Base-by-base conservation (phyloP, 2,797 vertebrate species). In the Eulemur rubriventer region DNA sequence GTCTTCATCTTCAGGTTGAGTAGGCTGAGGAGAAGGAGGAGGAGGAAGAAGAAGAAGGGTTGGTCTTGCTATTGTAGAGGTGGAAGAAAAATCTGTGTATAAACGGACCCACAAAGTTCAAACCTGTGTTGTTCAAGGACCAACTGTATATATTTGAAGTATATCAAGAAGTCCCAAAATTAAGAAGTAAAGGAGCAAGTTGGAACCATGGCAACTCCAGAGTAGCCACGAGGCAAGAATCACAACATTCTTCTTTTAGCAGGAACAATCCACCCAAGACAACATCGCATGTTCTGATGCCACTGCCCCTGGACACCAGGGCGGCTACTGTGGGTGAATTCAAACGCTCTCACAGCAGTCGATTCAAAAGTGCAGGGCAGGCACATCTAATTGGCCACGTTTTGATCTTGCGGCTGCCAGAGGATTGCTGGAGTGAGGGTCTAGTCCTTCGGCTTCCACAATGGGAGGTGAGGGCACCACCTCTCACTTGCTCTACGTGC, bases 251-350 rank as follows among this genome's bases (percentile, higher is more conserved):
- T 65, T 59, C 65, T 86, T 80, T 16, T 2, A 35, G 2, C 4
- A 9, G n/a, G 16, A 73, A n/a, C 7, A 2, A 2, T n/a, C 20
- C 3, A 14, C 59, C 35, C 26, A 4, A 4, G 43, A 4, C 6
- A 43, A 24, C 1, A 18, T 38, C 3, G 0, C n/a, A 2, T 28
- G 65, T n/a, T 50, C 4, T 0, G 12, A 30, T 2, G 1, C 7
- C 55, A 26, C 46, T 24, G 43, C 24, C 67, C 17, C 2, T 1
- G 20, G 85, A 38, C 6, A 6, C 57, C 6, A 28, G 67, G 50
- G 28, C 4, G 46, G 24, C 50, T 35, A 3, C 43, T 13, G 0
- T 8, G 48, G 63, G 20, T 1, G 35, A 24, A 12, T 18, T 20
- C 38, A 22, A 41, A 7, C 1, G 10, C 18, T 38, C 38, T 65